Evolutionary conservation across 2,113 vertebrate genomes (phyloP).

Genomic region (Silurus meridionalis): DNA sequence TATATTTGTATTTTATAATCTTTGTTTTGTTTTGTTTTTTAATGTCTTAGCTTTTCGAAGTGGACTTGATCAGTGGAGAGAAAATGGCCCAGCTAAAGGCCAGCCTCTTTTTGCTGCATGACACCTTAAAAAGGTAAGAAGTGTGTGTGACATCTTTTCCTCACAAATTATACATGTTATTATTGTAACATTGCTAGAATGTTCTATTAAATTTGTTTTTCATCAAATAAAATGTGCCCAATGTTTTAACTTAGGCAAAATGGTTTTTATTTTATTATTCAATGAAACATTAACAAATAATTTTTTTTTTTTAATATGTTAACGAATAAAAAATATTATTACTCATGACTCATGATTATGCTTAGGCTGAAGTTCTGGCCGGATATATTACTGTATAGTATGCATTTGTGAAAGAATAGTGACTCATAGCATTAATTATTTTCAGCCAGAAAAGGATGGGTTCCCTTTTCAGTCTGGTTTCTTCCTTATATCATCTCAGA

Average conservation of each 20-base stretch:
- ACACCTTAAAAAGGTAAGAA: slow-evolving; percentile 80
- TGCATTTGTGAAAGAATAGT: background rate
- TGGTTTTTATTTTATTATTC: too few relatives aligned
- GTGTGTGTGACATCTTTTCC: background rate
- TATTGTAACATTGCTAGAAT: too few relatives aligned
- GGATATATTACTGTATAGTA: background rate
- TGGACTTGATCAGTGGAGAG: slow-evolving; percentile 77
- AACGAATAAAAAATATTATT: background rate
- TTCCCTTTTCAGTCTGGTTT: background rate
- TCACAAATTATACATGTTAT: background rate
- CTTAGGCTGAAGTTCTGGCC: background rate
- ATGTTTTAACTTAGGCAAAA: too few relatives aligned
- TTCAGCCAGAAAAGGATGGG: background rate
- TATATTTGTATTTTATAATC: background rate
- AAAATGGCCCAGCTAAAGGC: slow-evolving; percentile 78
- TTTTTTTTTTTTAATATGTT: too few relatives aligned
- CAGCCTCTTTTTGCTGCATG: slow-evolving; percentile 75
- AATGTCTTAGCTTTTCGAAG: slow-evolving; percentile 73
- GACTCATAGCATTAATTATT: background rate
- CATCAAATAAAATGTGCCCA: background rate
- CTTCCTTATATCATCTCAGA: background rate
- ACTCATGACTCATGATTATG: background rate
- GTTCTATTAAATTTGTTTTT: background rate
- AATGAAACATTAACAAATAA: too few relatives aligned
- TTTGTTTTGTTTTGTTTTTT: slow-evolving; percentile 9